Evolutionary conservation across 1,140 invertebrate species (phyloP), one percentile per base, ranked within the genome.

Genomic region (Trachymyrmex cornetzi): DNA sequence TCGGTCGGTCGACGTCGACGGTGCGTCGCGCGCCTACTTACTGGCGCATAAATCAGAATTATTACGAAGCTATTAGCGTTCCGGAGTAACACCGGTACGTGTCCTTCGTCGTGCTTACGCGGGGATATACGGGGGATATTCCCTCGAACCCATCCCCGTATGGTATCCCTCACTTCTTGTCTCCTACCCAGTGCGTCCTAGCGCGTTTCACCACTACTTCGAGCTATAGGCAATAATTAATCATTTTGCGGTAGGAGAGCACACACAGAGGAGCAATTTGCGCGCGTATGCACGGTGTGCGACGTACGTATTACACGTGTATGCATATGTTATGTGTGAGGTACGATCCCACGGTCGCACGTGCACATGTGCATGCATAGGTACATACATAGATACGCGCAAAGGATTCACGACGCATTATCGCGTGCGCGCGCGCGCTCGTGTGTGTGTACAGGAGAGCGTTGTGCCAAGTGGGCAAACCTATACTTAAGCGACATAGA

Each of bases 401-500:
- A 34, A 55, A 44, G 71, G 79, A 82, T 55, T 69, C 74, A 79
- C 66, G 77, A 81, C 84, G 71, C 77, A 88, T 55, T 67, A 63
- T 77, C 69, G 44, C 67, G 75, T 57, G 66, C 19, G 53, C 50
- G 50, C 50, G 50, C 19, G 53, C 2, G 27, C 2, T 1, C 12
- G 48, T 3, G 19, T 27, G 50, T 55, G 30, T 50, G 63, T 81
- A 50, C 53, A 30, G 59, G 48, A 34, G 53, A 55, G 24, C 87
- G 85, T 84, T 61, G 67, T 84, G 80, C 72, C 80, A 84, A 84
- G 80, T 75, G 69, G 87, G 89, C 92, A 94, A 84, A 91, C 91
- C 92, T 94, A 93, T 94, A 94, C 93, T 94, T 93, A 94, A 92
- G 89, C 90, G 84, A 88, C 92, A 94, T 94, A 92, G 94, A 95